Evolutionary conservation across 2,113 vertebrate genomes (phyloP).

Genomic region (Phainopepla nitens): DNA sequence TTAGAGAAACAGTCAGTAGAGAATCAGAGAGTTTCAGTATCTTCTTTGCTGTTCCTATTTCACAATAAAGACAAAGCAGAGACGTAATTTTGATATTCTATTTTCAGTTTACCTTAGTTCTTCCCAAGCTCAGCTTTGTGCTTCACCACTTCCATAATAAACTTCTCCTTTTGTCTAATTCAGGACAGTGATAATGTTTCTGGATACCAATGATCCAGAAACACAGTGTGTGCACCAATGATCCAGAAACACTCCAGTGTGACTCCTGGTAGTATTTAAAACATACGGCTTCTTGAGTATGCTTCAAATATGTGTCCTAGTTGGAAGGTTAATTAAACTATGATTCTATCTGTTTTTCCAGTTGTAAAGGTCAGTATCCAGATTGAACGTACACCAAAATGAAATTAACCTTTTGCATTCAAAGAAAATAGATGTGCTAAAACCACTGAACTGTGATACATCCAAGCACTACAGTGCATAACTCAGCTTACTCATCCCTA

Average conservation of each 20-base stretch:
- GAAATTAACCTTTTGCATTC: constrained; percentile 65
- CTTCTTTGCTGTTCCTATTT: not conserved
- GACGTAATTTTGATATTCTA: not conserved
- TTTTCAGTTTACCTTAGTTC: not conserved
- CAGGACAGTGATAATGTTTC: not conserved
- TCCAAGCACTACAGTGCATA: not conserved
- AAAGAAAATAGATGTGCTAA: constrained; percentile 33
- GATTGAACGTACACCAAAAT: constrained; percentile 52
- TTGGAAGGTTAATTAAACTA: constrained; percentile 65
- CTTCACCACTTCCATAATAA: not conserved
- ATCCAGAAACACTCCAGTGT: not conserved
- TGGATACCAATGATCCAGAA: not conserved
- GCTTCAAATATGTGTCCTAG: constrained; percentile 50
- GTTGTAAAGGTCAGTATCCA: constrained; percentile 65
- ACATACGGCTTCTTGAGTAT: not conserved
- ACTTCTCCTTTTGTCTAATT: not conserved
- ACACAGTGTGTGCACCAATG: no score
- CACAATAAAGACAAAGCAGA: not conserved
- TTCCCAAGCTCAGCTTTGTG: not conserved
- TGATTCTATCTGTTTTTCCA: constrained; percentile 62
- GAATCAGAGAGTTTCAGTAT: not conserved
- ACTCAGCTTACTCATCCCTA: not conserved
- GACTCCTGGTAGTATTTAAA: constrained; percentile 16
- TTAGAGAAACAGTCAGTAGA: not conserved
- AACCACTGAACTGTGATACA: not conserved